Evolutionary conservation across 2,113 vertebrate genomes (phyloP), one percentile per base, ranked within the genome.

Genomic region (Hippocampus abdominalis): DNA sequence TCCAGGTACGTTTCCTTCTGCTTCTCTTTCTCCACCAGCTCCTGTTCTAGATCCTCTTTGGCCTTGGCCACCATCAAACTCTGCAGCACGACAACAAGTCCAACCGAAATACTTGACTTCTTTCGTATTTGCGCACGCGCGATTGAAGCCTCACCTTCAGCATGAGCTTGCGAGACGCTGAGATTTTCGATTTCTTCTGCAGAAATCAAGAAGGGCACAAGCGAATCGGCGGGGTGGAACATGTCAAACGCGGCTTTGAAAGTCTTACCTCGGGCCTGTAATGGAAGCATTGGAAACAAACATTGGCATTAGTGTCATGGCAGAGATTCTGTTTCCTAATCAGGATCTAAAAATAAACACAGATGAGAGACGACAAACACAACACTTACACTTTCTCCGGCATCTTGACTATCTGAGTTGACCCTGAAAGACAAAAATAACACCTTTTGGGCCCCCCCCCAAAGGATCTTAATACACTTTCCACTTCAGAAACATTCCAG

Each of bases 31-130:
- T 95, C 95, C 68, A 91, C 86, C 0, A 92, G 71, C 76, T 99
- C 96, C 74, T 96, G 94, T 11, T 97, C 96, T 89, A 97, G 92
- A 64, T 94, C 93, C 72, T 99, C 97, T 75, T 95, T 96, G 0
- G 96, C 97, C 78, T 91, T 96, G 70, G 96, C 94, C 64, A 96
- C 91, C 96, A 99, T 95, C 91, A 98, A 73, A 86, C 97, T 98
- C 97, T 98, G 60, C 63, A 63, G 68, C 48, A 51, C 0, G 29
- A 70, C 7, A 49, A 20, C 29, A 59, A 13, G 23, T 11, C 9
- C 11, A 0, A n/a, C 10, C 36, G 23, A 29, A 40, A 10, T 1
- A 2, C 21, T 5, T 11, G 21, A 56, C 62, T 44, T 2, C 2
- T 16, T 25, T 4, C 27, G 7, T 42, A 13, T 25, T 13, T 16